Conservation (phyloP, 2,113 vertebrate genomes). For the Aspidoscelis tigris region DNA sequence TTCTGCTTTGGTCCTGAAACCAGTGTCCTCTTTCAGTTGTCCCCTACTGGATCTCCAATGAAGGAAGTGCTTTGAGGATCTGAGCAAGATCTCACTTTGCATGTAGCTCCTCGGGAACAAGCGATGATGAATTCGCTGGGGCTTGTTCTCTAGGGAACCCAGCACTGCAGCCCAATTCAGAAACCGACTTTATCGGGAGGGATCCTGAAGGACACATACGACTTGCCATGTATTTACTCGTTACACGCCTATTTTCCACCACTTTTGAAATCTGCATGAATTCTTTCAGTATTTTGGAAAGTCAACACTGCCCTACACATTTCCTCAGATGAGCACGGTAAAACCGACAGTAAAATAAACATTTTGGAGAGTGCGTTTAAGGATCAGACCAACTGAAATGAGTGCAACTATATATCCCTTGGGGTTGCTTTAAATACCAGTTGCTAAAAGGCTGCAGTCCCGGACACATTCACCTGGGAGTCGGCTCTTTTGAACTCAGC, state of each 20-base stretch:
- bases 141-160: background rate
- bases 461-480: background rate
- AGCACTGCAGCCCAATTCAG: no score
- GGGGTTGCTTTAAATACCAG: no score
- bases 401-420: background rate
- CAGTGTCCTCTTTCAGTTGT: background rate
- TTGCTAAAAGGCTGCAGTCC: background rate
- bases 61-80: background rate
- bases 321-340: no score
- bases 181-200: background rate
- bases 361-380: no score
- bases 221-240: no score
- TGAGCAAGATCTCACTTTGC: background rate
- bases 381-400: background rate
- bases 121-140: no score
- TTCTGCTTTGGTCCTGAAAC: background rate
- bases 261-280: no score
- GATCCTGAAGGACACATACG: background rate
- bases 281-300: no score
- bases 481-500: background rate
- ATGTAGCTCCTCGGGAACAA: background rate
- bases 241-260: no score
- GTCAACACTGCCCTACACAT: no score
- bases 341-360: no score
- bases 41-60: background rate